These are phyloP conservation scores for Hetaerina titia DNA, from an alignment of 2,888 invertebrate species.

Conservation along the genomic window DNA sequence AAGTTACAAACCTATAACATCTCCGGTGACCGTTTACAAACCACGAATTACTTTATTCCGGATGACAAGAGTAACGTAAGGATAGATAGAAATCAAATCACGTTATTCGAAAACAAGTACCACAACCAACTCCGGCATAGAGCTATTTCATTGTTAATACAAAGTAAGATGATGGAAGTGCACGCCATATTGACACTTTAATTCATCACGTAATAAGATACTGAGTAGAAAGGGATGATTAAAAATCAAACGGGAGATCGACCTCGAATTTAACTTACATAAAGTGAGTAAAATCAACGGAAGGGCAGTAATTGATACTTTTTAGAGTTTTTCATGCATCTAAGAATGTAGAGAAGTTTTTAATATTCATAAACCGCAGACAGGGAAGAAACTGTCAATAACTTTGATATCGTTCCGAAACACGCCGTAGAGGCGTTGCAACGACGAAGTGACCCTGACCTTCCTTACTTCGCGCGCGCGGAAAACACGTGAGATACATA, in stretches of 20 bases:
- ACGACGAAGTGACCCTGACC: conserved; percentile 69
- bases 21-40: too few species aligned
- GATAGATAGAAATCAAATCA: background rate
- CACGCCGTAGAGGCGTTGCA: conserved; percentile 58
- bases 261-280: background rate
- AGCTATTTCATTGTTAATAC: background rate
- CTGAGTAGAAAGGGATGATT: background rate
- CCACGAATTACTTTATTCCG: too few species aligned
- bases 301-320: background rate
- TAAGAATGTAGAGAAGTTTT: background rate
- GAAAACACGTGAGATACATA: conserved; percentile 70
- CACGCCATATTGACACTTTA: conserved; percentile 57
- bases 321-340: too few species aligned
- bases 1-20: too few species aligned
- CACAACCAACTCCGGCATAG: background rate
- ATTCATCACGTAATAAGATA: conserved; percentile 53
- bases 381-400: conserved; percentile 50
- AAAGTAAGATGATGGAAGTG: background rate
- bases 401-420: conserved; percentile 40
- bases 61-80: too few species aligned
- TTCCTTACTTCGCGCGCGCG: conserved; percentile 69
- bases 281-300: background rate
- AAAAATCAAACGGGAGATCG: background rate
- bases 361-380: background rate
- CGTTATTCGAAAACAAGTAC: background rate